phyloP scores from a whole-genome alignment of 1,140 invertebrate species.

The Calephelis nemesis region DNA sequence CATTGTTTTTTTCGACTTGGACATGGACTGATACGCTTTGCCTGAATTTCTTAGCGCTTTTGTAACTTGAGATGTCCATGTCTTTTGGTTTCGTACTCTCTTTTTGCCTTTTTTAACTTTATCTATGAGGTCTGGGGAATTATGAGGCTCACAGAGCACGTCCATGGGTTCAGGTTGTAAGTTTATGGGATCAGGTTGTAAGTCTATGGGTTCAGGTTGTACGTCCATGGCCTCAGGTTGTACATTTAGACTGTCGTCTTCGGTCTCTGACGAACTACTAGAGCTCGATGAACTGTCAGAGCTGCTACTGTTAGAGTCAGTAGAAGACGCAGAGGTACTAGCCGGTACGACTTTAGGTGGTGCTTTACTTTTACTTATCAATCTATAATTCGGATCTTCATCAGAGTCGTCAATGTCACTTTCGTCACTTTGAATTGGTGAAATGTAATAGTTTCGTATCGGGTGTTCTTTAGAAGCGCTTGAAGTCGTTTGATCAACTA shows the following conservation, averaged over 20 bases:
- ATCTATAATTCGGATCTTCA: constrained; percentile 15
- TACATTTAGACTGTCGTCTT: background rate
- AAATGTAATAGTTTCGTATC: constrained; percentile 17
- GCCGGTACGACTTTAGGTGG: constrained; percentile 15
- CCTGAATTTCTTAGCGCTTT: constrained; percentile 35
- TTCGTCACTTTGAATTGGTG: constrained; percentile 10
- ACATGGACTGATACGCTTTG: constrained; percentile 30
- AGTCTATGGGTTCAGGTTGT: too few relatives aligned
- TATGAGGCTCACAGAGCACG: too few relatives aligned
- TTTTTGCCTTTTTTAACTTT: constrained; percentile 16
- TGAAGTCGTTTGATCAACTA: background rate
- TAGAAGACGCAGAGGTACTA: background rate
- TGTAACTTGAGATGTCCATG: constrained; percentile 29
- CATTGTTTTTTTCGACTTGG: constrained; percentile 34
- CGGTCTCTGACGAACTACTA: background rate
- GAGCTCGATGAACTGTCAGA: background rate
- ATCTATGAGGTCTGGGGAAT: constrained; percentile 1
- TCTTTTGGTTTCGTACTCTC: constrained; percentile 19
- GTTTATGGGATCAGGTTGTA: too few relatives aligned
- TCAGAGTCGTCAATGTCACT: constrained; percentile 21
- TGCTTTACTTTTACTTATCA: background rate
- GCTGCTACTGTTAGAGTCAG: constrained; percentile 6
- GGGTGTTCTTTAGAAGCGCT: constrained; percentile 7
- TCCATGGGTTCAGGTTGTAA: too few relatives aligned
- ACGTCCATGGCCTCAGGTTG: background rate